Percentiles rank a stretch among this genome's conserved stretches.
These are phyloP conservation scores for Corella eumyota DNA, from an alignment of 23 tunicate species.

Conservation along the genomic window DNA sequence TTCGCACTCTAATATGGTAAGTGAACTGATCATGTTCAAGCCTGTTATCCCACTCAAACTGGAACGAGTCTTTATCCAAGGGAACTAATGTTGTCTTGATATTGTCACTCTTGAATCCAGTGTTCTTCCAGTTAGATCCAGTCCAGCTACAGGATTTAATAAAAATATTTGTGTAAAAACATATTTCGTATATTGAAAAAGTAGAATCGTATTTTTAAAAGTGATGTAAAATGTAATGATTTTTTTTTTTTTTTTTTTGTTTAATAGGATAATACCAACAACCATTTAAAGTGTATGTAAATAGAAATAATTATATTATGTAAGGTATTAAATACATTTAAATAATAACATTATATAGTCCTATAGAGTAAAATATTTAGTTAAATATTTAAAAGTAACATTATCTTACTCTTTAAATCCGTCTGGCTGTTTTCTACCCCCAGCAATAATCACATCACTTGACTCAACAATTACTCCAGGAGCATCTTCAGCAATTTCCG, in stretches of 20 bases:
- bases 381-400: too few relatives aligned
- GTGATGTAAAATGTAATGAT: too few relatives aligned
- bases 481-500: slow-evolving; percentile 11
- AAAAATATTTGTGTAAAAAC: too few relatives aligned
- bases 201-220: too few relatives aligned
- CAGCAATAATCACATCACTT: slow-evolving; percentile 15
- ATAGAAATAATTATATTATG: too few relatives aligned
- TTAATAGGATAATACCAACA: too few relatives aligned
- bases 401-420: slow-evolving; percentile 34
- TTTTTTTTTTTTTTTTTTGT: too few relatives aligned
- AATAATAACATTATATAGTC: too few relatives aligned
- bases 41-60: slow-evolving; percentile 56
- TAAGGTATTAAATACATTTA: too few relatives aligned
- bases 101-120: not conserved
- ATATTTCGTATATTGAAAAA: too few relatives aligned
- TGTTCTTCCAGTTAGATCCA: slow-evolving; percentile 6
- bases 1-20: slow-evolving; percentile 25
- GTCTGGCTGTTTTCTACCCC: slow-evolving; percentile 13
- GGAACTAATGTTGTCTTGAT: slow-evolving; percentile 8
- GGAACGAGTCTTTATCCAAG: slow-evolving; percentile 14
- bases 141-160: slow-evolving; percentile 20
- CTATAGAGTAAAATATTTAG: too few relatives aligned
- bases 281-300: too few relatives aligned
- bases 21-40: slow-evolving; percentile 43
- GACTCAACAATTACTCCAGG: slow-evolving; percentile 32